Evolutionary conservation across 1,140 invertebrate species (phyloP), one percentile per base, ranked within the genome.

Genomic region (Orius insidiosus): DNA sequence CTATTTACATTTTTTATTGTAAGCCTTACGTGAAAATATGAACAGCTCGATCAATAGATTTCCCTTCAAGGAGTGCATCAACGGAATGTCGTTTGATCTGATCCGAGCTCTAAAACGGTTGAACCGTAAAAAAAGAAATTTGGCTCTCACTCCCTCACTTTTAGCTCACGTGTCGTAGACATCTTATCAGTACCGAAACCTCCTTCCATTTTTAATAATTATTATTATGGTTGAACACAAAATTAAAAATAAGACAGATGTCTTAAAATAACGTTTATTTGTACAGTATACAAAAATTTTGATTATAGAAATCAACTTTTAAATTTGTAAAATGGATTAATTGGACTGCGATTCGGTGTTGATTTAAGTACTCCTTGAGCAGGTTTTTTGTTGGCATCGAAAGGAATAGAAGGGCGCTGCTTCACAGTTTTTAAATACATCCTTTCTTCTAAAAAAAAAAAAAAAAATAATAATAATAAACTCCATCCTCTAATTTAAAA

Each of bases 301-400:
- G 24, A 24, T 24, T 24, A 24, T n/a, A 24, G 7, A 24, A 24
- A 3, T 24, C 7, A 24, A 24, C 24, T 24, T 24, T 24, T 24
- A 24, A 31, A 43, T n/a, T 31, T 9, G 41, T 43, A 15, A 45
- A 52, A 49, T 24, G 47, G 53, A 34, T 46, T 45, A 32, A 52
- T 45, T 10, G 53, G 51, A 19, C 51, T 54, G 16, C 18, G 11
- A 19, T 44, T 8, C 0, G 53, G 46, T 11, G 47, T 46, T 11
- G 48, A 34, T 42, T 54, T 54, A 2, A 54, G 45, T 15, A 52
- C 53, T 15, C 53, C 38, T 19, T 52, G 50, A 11, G 32, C 15
- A 5, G 53, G 53, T 41, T 54, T 54, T 24, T 52, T 54, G 2
- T 37, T 30, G 9, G 51, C 47, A 45, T 52, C 48, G 40, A 45